Conservation (phyloP, 2,888 invertebrate species). For the Coleophora deauratella region DNA sequence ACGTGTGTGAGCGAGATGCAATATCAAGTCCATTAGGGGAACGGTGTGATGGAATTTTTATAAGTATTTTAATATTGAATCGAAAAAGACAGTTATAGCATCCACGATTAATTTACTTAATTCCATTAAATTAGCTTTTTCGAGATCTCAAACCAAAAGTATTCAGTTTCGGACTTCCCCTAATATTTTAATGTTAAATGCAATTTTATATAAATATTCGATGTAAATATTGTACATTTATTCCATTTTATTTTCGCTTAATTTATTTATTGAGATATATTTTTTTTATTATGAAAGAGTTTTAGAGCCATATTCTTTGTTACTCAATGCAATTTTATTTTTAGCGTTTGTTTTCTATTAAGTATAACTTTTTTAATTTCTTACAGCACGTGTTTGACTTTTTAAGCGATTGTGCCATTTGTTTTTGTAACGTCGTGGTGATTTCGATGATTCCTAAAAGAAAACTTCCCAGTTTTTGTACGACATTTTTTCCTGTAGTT, state of each 20-base stretch:
- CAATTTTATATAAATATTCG: constrained; percentile 60
- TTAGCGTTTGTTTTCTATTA: constrained; percentile 25
- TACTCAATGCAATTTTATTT: constrained; percentile 43
- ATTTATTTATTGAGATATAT: constrained; percentile 67
- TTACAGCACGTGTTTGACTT: constrained; percentile 26
- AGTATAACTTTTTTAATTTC: constrained; percentile 29
- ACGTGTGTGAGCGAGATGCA: constrained; percentile 32
- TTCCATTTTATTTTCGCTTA: constrained; percentile 46
- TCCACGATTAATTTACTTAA: constrained; percentile 42
- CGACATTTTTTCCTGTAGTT: constrained; percentile 50
- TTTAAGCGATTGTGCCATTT: constrained; percentile 53
- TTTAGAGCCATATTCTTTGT: constrained; percentile 60
- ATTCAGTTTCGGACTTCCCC: constrained; percentile 33
- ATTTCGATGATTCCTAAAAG: constrained; percentile 46
- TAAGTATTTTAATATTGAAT: constrained; percentile 64
- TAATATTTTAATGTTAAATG: constrained; percentile 47
- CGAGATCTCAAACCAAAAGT: constrained; percentile 39
- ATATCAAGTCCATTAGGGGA: constrained; percentile 67
- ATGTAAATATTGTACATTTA: constrained; percentile 73
- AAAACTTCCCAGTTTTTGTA: constrained; percentile 32
- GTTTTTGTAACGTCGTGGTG: constrained; percentile 36
- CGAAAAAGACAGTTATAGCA: constrained; percentile 65
- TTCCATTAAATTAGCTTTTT: constrained; percentile 50
- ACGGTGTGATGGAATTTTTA: constrained; percentile 64
- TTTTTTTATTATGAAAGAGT: constrained; percentile 48